phyloP scores from a whole-genome alignment of 2,888 invertebrate genomes.

The Drosophila rubida region DNA sequence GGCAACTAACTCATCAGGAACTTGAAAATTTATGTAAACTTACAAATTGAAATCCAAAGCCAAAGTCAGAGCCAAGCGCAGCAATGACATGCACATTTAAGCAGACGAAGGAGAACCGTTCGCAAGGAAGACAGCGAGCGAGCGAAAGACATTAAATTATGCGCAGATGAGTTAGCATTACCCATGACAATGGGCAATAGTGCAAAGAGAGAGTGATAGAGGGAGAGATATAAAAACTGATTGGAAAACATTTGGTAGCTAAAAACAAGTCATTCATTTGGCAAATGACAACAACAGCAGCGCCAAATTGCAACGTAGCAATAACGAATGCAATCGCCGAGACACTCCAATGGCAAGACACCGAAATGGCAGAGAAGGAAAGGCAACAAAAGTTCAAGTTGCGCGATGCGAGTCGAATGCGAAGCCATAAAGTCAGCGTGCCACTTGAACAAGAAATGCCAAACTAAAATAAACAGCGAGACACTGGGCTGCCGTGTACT shows the following conservation, averaged over 20 bases:
- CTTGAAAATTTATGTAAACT: slow-evolving; percentile 71
- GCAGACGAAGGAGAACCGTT: slow-evolving; percentile 29
- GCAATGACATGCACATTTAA: slow-evolving; percentile 78
- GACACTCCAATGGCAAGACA: slow-evolving; percentile 28
- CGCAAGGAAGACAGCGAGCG: neutral
- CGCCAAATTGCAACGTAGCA: slow-evolving; percentile 67
- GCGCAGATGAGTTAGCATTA: slow-evolving; percentile 85
- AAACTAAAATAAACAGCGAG: neutral
- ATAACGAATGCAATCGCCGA: slow-evolving; percentile 65
- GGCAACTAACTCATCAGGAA: slow-evolving; percentile 75
- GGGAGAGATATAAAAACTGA: slow-evolving; percentile 82
- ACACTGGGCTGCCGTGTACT: slow-evolving; percentile 3
- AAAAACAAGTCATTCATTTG: slow-evolving; percentile 78
- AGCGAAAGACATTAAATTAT: slow-evolving; percentile 81
- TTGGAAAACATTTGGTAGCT: slow-evolving; percentile 83
- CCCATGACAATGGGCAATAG: slow-evolving; percentile 63
- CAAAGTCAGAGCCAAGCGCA: slow-evolving; percentile 45
- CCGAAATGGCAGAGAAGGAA: neutral
- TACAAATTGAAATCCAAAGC: slow-evolving; percentile 74
- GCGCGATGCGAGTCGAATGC: slow-evolving; percentile 55
- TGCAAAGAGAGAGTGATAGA: neutral
- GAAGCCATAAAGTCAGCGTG: slow-evolving; percentile 66
- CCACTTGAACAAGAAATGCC: slow-evolving; percentile 46
- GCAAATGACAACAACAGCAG: slow-evolving; percentile 73
- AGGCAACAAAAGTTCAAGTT: slow-evolving; percentile 60